phyloP scores from a whole-genome alignment of 1,140 invertebrate genomes.

The Chironomus tepperi region DNA sequence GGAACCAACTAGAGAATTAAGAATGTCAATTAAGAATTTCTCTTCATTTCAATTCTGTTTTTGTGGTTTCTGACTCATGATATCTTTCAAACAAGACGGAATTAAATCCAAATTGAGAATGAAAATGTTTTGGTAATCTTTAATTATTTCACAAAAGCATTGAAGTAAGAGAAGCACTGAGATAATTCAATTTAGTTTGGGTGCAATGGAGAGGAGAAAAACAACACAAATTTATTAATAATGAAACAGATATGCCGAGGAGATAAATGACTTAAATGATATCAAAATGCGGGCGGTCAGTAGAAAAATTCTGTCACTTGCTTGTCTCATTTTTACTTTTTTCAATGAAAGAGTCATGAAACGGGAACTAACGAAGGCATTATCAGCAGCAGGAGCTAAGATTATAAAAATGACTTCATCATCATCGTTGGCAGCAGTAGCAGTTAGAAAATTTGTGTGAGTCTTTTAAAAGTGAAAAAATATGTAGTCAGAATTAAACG shows the following conservation, averaged over 20 bases:
- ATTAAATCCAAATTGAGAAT: neutral
- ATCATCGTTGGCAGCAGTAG: neutral
- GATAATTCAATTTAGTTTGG: too few relatives aligned
- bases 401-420: neutral
- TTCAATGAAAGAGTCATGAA: neutral
- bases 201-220: too few relatives aligned
- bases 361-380: neutral
- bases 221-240: too few relatives aligned
- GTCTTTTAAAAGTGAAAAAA: too few relatives aligned
- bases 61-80: neutral
- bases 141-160: neutral
- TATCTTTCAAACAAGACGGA: too few relatives aligned
- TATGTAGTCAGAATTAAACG: too few relatives aligned
- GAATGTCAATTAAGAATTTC: neutral
- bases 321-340: neutral
- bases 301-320: neutral
- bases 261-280: neutral
- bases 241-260: too few relatives aligned
- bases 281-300: neutral
- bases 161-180: too few relatives aligned
- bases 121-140: neutral
- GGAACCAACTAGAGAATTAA: neutral
- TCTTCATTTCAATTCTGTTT: neutral
- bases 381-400: neutral
- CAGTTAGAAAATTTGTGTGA: too few relatives aligned